These are phyloP conservation scores for Dryobates pubescens DNA, from an alignment of 2,797 vertebrate genomes.

Conservation along the genomic window DNA sequence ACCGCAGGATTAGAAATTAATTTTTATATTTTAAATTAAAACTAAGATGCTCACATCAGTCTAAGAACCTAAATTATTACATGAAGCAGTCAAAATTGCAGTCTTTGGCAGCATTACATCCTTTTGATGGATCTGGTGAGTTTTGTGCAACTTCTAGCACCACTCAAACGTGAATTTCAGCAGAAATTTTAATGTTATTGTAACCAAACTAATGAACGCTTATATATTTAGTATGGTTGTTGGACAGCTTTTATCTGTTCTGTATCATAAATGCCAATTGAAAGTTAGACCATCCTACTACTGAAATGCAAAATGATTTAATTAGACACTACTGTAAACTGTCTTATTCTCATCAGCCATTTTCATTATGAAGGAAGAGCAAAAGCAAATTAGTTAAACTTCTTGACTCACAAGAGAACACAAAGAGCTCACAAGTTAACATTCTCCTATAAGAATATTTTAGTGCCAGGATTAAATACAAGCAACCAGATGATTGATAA, in stretches of 20 bases:
- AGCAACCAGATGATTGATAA: neutral
- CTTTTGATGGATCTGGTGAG: rapidly evolving
- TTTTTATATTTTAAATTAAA: neutral
- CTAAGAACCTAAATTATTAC: neutral
- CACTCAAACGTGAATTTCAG: neutral
- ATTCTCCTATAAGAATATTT: slow-evolving; percentile 15
- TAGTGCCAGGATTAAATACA: neutral
- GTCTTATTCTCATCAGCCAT: neutral
- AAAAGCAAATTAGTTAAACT: slow-evolving; percentile 4
- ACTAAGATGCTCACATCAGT: neutral
- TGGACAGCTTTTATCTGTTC: neutral
- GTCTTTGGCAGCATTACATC: neutral
- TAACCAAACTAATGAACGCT: neutral
- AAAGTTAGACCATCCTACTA: neutral
- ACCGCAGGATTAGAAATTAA: neutral
- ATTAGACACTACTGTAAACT: neutral
- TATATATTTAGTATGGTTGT: neutral
- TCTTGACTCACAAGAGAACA: neutral
- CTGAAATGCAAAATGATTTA: neutral
- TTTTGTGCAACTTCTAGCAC: neutral
- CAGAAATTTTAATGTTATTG: neutral
- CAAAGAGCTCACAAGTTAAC: slow-evolving; percentile 23
- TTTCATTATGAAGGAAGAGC: neutral
- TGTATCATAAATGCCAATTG: neutral
- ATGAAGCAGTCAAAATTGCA: neutral